A percentile compares a stretch with the other conserved stretches of the same genome.
phyloP scores from a whole-genome alignment of 2,888 invertebrate species.

The Drosophila phalerata region DNA sequence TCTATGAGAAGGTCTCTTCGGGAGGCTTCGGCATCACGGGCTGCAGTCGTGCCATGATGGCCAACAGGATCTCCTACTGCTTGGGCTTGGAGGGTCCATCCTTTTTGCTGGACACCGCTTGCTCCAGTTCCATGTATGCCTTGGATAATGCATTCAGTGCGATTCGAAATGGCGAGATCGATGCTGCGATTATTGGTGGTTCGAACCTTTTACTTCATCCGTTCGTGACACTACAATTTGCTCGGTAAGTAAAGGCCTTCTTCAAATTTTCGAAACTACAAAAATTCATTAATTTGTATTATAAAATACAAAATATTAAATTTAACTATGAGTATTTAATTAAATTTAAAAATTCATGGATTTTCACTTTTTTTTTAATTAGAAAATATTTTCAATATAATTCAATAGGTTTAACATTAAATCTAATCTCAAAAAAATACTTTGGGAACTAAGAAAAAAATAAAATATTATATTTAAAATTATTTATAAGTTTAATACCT shows the following conservation, averaged over 20 bases:
- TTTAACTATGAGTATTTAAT: no score
- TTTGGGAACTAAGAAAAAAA: no score
- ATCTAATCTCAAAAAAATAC: no score
- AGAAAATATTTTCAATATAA: no score
- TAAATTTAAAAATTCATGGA: no score
- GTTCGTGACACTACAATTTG: slow-evolving; percentile 94
- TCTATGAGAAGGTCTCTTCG: slow-evolving; percentile 88
- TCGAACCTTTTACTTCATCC: slow-evolving; percentile 95
- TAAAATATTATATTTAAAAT: no score
- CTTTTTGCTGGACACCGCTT: slow-evolving; percentile 95
- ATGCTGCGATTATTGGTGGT: slow-evolving; percentile 95
- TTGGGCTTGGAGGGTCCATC: slow-evolving; percentile 96
- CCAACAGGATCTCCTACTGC: slow-evolving; percentile 95
- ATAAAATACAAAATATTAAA: no score
- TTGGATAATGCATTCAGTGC: slow-evolving; percentile 93
- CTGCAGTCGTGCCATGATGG: slow-evolving; percentile 96
- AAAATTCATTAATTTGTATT: no score
- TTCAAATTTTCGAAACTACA: no score
- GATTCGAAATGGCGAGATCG: slow-evolving; percentile 92
- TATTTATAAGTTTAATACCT: no score
- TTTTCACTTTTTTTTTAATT: no score
- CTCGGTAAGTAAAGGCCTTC: slow-evolving; percentile 86
- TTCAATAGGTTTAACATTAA: no score
- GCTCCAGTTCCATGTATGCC: slow-evolving; percentile 96
- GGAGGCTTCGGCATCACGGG: slow-evolving; percentile 87